Percentiles rank a stretch among this genome's conserved stretches.
Conservation (phyloP, 2,888 invertebrate species). For the Yponomeuta plumbellus region DNA sequence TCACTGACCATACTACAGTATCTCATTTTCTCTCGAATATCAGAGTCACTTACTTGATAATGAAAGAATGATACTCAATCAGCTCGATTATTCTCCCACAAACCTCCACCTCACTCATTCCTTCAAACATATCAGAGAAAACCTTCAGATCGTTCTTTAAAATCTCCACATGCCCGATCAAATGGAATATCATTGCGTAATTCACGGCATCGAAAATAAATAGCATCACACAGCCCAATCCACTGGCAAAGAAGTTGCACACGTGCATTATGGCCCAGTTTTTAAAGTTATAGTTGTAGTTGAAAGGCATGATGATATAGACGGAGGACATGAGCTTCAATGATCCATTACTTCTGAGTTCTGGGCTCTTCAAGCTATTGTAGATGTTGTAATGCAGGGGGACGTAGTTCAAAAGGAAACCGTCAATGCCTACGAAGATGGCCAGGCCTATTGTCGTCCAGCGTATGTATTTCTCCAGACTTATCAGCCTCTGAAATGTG, state of each 20-base stretch:
- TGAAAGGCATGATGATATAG: conserved; percentile 39
- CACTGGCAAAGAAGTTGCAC: conserved; percentile 27
- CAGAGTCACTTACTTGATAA: conserved; percentile 30
- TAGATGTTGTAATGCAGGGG: conserved; percentile 30
- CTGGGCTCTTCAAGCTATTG: conserved; percentile 30
- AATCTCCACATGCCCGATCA: conserved; percentile 39
- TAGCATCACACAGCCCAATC: conserved; percentile 24
- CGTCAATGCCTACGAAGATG: conserved; percentile 24
- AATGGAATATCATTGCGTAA: conserved; percentile 35
- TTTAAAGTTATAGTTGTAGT: conserved; percentile 34
- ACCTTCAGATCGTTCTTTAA: conserved; percentile 33
- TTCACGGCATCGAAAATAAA: conserved; percentile 32
- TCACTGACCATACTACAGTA: no score
- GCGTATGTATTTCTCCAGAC: conserved; percentile 29
- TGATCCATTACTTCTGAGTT: conserved; percentile 32
- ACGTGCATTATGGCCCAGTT: conserved; percentile 32
- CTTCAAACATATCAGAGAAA: conserved; percentile 21
- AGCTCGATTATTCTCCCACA: conserved; percentile 30
- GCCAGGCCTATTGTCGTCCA: conserved; percentile 25
- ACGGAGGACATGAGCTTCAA: conserved; percentile 34
- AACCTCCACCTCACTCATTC: conserved; percentile 27
- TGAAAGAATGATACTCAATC: conserved; percentile 36
- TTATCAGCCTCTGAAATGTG: conserved; percentile 29
- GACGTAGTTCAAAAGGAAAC: conserved; percentile 29
- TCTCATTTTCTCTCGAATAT: no score